Evolutionary conservation across 2,797 vertebrate species (phyloP).

Genomic region (Heteromormyrus szaboi): DNA sequence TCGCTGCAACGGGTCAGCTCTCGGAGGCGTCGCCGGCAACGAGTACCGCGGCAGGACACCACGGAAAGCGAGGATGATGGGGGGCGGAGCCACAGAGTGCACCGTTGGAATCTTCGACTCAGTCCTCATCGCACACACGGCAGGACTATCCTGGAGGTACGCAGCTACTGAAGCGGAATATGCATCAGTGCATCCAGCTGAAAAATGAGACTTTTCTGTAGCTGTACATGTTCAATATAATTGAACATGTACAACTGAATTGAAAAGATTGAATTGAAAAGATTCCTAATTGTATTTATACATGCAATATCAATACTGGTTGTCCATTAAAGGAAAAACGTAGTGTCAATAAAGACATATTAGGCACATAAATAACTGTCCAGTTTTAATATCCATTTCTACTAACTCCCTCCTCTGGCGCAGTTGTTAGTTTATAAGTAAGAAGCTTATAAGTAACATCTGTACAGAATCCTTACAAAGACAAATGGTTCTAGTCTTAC

Average conservation of each 20-base stretch:
- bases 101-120: slow-evolving; percentile 66
- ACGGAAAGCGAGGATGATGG: slow-evolving; percentile 72
- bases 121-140: slow-evolving; percentile 60
- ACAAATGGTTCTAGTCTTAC: not conserved
- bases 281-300: not conserved
- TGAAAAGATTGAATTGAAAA: no score
- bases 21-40: slow-evolving; percentile 59
- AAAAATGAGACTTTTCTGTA: not conserved
- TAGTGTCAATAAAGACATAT: not conserved
- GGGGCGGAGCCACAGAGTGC: slow-evolving; percentile 53
- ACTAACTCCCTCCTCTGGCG: not conserved
- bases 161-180: not conserved
- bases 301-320: not conserved
- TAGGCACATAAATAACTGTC: not conserved
- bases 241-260: no score
- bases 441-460: not conserved
- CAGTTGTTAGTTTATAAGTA: not conserved
- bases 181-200: not conserved
- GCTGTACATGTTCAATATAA: not conserved
- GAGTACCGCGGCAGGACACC: slow-evolving; percentile 64
- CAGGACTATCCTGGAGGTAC: slow-evolving; percentile 65
- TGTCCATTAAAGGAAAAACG: not conserved
- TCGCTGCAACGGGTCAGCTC: slow-evolving; percentile 70
- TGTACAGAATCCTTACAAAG: not conserved
- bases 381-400: not conserved